Base-by-base conservation (phyloP, 2,113 vertebrate species). In the Galeopterus variegatus region DNA sequence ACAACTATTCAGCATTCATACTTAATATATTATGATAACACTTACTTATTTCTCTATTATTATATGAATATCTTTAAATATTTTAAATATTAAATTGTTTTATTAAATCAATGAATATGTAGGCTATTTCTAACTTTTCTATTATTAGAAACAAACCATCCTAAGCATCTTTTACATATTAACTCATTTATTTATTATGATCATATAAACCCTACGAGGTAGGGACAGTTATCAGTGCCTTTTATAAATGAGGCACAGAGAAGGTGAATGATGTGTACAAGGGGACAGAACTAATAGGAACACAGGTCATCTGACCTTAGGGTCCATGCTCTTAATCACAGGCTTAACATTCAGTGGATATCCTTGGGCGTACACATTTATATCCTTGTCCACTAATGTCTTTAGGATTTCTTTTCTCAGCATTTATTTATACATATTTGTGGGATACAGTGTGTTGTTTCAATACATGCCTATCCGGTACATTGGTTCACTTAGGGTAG, bases 131-230 rank as follows among this genome's bases (percentile, higher is more conserved):
- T 31, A 48, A 13, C n/a, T 96, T 64, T 90, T 69, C 17, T 89
- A 52, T 93, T 91, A 73, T 87, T 65, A 73, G 23, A 82, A 96
- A 72, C 13, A 88, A 84, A 80, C 15, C 28, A 90, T 90, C 5
- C 28, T 48, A 75, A 69, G 23, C 17, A 90, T 64, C 21, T 90
- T 77, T 86, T 54, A 86, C 33, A 23, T 50, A 67, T 62, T 36
- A 76, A 67, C 11, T 64, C 52, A 90, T 70, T 33, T 81, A 69
- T 80, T 92, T 89, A n/a, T 88, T 36, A n/a, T n/a, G n/a, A 69
- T 14, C 92, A 79, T 36, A 92, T 3, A 69, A 17, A 69, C 15
- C 33, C 18, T 36, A 13, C 48, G 31, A 94, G 21, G 9, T 48
- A 76, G 64, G 26, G 69, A 81, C 31, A 92, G 28, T 10, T 58